Evolutionary conservation across 2,797 vertebrate genomes (phyloP).

Genomic region (Sebastes taczanowskii): DNA sequence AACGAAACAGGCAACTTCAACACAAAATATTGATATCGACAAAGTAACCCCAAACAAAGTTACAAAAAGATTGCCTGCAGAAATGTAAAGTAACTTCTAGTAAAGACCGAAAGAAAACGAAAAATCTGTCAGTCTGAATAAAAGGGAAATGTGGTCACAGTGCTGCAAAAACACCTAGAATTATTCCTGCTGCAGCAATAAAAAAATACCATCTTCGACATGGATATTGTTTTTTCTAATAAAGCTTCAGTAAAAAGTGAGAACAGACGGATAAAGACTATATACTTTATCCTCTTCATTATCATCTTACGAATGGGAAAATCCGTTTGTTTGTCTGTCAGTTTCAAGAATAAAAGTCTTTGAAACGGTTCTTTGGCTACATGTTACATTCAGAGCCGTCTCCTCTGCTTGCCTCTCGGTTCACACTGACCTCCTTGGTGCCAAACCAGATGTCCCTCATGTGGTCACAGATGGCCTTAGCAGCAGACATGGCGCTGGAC

Average conservation of each 20-base stretch:
- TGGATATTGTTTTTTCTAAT: background rate
- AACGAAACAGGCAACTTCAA: background rate
- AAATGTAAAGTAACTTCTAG: background rate
- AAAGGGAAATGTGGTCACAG: background rate
- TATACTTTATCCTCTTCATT: no score
- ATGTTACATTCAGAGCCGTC: background rate
- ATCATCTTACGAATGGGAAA: background rate
- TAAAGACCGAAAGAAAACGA: background rate
- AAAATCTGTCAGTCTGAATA: no score
- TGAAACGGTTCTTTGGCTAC: background rate
- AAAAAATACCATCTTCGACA: background rate
- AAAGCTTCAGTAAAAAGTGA: background rate
- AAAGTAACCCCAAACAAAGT: background rate
- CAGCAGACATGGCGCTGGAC: conserved; percentile 98
- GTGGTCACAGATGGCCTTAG: conserved; percentile 97
- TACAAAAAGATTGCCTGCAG: conserved; percentile 1
- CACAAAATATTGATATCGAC: background rate
- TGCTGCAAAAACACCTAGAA: background rate
- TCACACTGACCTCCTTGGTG: conserved; percentile 87
- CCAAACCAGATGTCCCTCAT: conserved; percentile 96
- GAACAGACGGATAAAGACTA: background rate
- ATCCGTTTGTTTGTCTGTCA: background rate
- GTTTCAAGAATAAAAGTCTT: background rate
- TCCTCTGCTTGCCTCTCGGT: background rate
- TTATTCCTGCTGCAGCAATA: background rate